Evolutionary conservation across 2,113 vertebrate species (phyloP).

Genomic region (Cervus canadensis): DNA sequence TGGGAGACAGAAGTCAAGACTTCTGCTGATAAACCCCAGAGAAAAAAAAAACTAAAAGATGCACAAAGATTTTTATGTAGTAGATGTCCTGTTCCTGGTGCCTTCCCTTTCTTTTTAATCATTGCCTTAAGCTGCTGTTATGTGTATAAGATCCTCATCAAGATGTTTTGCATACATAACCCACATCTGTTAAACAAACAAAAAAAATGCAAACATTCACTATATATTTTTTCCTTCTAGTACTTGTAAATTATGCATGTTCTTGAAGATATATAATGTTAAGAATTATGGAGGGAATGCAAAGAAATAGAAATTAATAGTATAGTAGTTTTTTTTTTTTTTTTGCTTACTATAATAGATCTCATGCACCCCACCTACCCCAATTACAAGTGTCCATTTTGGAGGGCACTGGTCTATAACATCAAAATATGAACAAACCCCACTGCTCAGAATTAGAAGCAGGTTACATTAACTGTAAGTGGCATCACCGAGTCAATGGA

Average conservation of each 20-base stretch:
- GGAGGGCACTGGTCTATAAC: background rate
- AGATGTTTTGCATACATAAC: background rate
- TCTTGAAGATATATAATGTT: background rate
- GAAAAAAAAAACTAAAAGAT: background rate
- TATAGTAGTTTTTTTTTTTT: background rate
- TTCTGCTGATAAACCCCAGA: background rate
- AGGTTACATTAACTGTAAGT: background rate
- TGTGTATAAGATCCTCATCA: background rate
- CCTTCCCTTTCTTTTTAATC: background rate
- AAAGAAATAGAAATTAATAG: background rate
- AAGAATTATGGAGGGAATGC: background rate
- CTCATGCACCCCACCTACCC: too few species aligned
- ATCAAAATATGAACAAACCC: background rate
- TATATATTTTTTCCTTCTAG: too few species aligned
- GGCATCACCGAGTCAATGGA: background rate
- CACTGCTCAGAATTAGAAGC: background rate
- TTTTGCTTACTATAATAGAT: background rate
- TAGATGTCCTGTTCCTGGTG: background rate
- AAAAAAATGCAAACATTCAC: background rate
- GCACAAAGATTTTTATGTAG: background rate
- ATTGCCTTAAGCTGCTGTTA: background rate
- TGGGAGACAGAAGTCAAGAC: background rate
- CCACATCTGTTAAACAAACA: background rate
- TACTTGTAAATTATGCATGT: background rate
- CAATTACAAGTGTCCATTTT: background rate